Base-by-base conservation (phyloP, 2,113 vertebrate genomes). In the Amia ocellicauda region DNA sequence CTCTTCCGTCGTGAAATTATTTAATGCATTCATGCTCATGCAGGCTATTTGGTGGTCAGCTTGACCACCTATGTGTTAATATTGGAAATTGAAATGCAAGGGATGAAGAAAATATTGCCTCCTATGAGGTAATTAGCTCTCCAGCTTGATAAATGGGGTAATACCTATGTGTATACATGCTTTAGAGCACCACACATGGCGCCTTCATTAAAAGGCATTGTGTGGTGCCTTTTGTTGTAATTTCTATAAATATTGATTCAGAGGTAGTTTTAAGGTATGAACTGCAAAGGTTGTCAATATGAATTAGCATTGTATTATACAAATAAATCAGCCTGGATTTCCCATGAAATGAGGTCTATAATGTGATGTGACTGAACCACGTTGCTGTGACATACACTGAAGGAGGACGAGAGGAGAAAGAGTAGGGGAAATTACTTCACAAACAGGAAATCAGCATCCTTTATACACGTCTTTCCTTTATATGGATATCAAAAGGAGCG, bases 1-100 rank as follows among this genome's bases (percentile, higher is more conserved):
- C 89, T 91, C 90, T 90, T 87, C 82, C 86, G 83, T 90, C 88
- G 91, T 91, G 94, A 96, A 98, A 95, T 94, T 88, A 93, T 90
- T 90, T 96, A 98, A 99, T 98, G 93, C 91, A 98, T 99, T 98
- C 94, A 93, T 93, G 81, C 91, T 91, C 95, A 98, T 95, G 95
- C 83, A 89, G 87, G 84, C 88, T 88, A 92, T 93, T 90, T 83
- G 79, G 85, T 90, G 90, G 88, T 89, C 91, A 91, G 89, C 86
- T 89, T 90, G 88, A 89, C 91, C 94, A 93, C 85, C 87, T 94
- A 91, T 93, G 90, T 94, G 91, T 91, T 93, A 96, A 97, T 95
- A 94, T 93, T 91, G 86, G 86, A 86, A 91, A 93, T 90, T 93
- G 89, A 94, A 92, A 94, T 90, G 86, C 92, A 91, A 88, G 85